Base-by-base conservation (phyloP, 37 sponge, comb jelly and placozoan species). In the Halichondria panicea region DNA sequence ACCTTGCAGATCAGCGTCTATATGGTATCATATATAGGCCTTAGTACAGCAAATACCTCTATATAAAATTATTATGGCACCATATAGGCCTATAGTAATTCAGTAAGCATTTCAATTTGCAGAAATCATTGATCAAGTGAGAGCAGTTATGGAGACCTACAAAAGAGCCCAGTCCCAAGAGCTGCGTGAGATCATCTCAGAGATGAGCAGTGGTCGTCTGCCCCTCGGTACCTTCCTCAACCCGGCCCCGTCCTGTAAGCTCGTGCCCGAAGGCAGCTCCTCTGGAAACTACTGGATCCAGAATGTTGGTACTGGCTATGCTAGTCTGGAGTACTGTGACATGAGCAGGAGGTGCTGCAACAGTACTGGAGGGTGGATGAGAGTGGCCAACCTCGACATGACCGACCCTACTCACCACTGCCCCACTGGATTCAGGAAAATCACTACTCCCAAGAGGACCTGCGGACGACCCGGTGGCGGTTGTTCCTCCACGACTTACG, bases 351-450 rank as follows among this genome's bases (percentile, higher is more conserved):
- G 44, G 42, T 67, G 68, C 24, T 38, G 42, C 44, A 11, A 3
- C n/a, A 42, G 54, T 27, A 28, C 60, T 35, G 39, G 57, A 66
- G 79, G 79, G n/a, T 67, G 63, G 68, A 78, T 66, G 67, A 78
- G 79, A 33, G 57, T 78, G 40, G 79, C 68, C 33, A 19, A 78
- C 54, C 11, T 76, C 19, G 38, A 76, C 54, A 76, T 76, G 77
- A 43, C 50, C 19, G 48, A 76, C 33, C 32, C 77, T 4, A 66
- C 8, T 52, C 37, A 37, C 35, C 36, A 52, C 38, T 78, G 79
- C 35, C 79, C 79, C 5, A 11, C 12, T 18, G 79, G 79, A 15
- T 54, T 78, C 9, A 25, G 5, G 55, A 36, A 52, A 36, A 35
- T 65, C 38, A 78, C 41, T 2, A 22, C 37, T 36, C 36, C 36